Percentiles rank a stretch among this genome's conserved stretches.
Conservation (phyloP, 2,113 vertebrate species). For the Telmatochromis sp. region DNA sequence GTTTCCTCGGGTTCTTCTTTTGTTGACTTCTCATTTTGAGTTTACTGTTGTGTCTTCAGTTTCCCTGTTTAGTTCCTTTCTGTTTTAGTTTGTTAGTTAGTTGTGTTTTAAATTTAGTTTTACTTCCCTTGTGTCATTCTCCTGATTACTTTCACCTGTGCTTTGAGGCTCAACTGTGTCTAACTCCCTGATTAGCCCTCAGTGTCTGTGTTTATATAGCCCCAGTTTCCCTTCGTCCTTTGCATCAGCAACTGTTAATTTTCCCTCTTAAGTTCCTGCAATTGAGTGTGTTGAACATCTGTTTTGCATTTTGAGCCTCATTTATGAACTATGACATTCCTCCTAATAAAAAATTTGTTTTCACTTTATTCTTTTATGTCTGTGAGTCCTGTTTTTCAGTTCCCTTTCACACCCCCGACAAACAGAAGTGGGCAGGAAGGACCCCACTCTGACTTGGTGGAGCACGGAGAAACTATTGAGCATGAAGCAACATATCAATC, state of each 20-base stretch:
- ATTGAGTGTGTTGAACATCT: neutral
- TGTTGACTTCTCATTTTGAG: fast-evolving
- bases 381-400: fast-evolving
- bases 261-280: neutral
- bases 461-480: neutral
- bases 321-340: neutral
- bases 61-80: fast-evolving
- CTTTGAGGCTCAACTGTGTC: neutral
- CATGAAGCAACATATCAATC: neutral
- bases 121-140: fast-evolving
- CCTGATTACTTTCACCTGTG: fast-evolving
- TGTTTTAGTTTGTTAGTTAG: neutral
- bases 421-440: fast-evolving
- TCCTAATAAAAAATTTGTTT: fast-evolving
- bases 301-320: neutral
- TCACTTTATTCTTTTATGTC: fast-evolving
- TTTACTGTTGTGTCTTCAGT: neutral
- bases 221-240: neutral
- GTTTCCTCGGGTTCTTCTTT: neutral
- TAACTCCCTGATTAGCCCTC: neutral
- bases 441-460: fast-evolving
- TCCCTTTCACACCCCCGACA: fast-evolving
- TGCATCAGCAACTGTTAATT: fast-evolving
- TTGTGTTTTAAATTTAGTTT: neutral
- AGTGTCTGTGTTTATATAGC: neutral